These are phyloP conservation scores for Scartelaos histophorus DNA, from an alignment of 2,113 vertebrate genomes.

Conservation along the genomic window DNA sequence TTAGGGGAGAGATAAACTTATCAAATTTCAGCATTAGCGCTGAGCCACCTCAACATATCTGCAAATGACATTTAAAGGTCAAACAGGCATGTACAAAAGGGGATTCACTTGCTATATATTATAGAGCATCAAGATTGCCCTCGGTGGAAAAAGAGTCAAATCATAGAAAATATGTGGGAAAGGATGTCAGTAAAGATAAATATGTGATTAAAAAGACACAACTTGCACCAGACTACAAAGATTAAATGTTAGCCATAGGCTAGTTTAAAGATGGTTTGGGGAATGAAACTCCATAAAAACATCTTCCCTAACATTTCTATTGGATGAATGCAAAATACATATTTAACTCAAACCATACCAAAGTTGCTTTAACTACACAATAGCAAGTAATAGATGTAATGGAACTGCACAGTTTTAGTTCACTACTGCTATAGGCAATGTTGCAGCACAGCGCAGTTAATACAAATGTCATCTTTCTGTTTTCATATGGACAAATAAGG, in stretches of 20 bases:
- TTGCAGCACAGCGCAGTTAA: conserved; percentile 74
- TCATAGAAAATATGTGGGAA: conserved; percentile 29
- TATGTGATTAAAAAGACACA: conserved; percentile 31
- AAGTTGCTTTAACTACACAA: background rate
- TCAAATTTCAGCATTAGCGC: conserved; percentile 61
- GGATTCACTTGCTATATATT: conserved; percentile 42
- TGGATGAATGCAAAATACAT: background rate
- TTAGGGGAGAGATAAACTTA: conserved; percentile 49
- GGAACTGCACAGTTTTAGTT: conserved; percentile 42
- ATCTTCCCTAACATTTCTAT: background rate
- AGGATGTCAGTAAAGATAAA: conserved; percentile 14
- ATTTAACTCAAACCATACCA: background rate
- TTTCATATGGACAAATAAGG: conserved; percentile 51
- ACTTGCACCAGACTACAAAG: conserved; percentile 8
- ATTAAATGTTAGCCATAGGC: conserved; percentile 17
- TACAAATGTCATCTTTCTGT: conserved; percentile 59
- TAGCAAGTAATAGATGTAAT: background rate
- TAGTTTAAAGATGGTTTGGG: background rate
- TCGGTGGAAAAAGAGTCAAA: conserved; percentile 34
- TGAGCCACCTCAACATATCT: conserved; percentile 55
- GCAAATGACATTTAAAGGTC: conserved; percentile 71
- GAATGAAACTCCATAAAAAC: background rate
- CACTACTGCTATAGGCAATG: conserved; percentile 75
- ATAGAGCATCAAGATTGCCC: conserved; percentile 24
- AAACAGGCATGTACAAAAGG: conserved; percentile 50